Conservation (phyloP, 2,888 invertebrate genomes). For the Cheilosia vulpina region DNA sequence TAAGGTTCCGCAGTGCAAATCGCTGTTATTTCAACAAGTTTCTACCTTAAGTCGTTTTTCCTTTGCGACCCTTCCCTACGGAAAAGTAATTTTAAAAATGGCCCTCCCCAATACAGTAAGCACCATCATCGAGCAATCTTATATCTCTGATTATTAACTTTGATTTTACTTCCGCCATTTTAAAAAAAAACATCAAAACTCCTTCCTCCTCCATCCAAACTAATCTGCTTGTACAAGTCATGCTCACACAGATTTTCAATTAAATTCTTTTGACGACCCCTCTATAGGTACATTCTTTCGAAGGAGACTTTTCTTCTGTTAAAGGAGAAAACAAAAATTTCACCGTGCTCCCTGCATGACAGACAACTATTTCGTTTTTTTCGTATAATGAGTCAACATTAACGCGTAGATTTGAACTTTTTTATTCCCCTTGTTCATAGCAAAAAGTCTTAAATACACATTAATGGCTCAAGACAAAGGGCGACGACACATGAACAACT, state of each 20-base stretch:
- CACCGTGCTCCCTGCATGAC: conserved; percentile 8
- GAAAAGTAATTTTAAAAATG: too few relatives aligned
- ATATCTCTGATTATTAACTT: too few relatives aligned
- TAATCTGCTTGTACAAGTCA: conserved; percentile 32
- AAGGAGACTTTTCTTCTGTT: conserved; percentile 17
- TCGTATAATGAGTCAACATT: conserved; percentile 65
- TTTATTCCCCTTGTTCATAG: conserved; percentile 4
- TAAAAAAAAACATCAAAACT: not conserved
- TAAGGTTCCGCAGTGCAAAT: too few relatives aligned
- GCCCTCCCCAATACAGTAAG: too few relatives aligned
- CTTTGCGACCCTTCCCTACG: too few relatives aligned
- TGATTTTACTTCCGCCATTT: not conserved
- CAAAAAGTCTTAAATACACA: conserved; percentile 48
- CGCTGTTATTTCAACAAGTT: too few relatives aligned
- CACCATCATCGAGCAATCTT: too few relatives aligned
- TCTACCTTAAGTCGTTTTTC: too few relatives aligned
- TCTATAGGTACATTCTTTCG: not conserved
- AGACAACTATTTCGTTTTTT: conserved; percentile 55
- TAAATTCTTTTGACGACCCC: conserved; percentile 31
- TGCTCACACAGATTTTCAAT: conserved; percentile 46
- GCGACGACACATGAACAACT: conserved; percentile 54
- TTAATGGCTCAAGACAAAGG: conserved; percentile 45
- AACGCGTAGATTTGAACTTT: conserved; percentile 33
- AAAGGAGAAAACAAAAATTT: conserved; percentile 20
- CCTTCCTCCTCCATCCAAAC: not conserved